These are phyloP conservation scores for Trachelus tabidus DNA, from an alignment of 2,888 invertebrate species.

Conservation along the genomic window DNA sequence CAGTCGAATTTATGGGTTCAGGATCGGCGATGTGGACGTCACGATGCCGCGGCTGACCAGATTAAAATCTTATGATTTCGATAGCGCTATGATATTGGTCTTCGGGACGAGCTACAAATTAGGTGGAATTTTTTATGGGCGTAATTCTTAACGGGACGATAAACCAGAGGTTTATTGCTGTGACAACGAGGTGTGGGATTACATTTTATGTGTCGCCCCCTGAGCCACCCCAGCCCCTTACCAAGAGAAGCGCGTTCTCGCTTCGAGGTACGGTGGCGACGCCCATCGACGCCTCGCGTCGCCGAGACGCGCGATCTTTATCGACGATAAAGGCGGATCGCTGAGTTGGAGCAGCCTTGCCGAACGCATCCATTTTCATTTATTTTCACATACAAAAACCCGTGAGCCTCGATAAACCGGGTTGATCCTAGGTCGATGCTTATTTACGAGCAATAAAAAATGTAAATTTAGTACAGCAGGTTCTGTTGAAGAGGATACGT, in stretches of 20 bases:
- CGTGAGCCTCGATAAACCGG: not conserved
- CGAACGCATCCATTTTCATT: not conserved
- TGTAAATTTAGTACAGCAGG: slow-evolving; percentile 21
- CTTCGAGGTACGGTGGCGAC: not conserved
- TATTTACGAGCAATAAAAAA: slow-evolving; percentile 31
- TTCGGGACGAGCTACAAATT: slow-evolving; percentile 27
- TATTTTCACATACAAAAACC: not conserved
- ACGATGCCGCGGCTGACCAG: not conserved
- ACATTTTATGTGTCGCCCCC: slow-evolving; percentile 35
- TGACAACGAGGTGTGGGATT: slow-evolving; percentile 34
- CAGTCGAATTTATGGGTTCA: too few species aligned
- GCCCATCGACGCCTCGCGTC: not conserved
- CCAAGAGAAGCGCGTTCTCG: not conserved
- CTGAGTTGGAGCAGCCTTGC: not conserved
- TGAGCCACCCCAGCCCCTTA: not conserved
- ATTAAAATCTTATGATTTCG: slow-evolving; percentile 4
- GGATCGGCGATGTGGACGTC: too few species aligned
- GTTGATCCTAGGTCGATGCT: slow-evolving; percentile 4
- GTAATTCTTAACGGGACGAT: slow-evolving; percentile 29
- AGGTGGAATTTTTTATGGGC: slow-evolving; percentile 35
- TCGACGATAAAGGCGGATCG: slow-evolving; percentile 35
- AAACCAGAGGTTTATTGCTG: slow-evolving; percentile 38
- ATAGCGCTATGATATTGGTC: slow-evolving; percentile 10
- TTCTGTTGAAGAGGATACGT: too few species aligned
- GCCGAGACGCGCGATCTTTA: slow-evolving; percentile 32